Evolutionary conservation across 2,797 vertebrate genomes (phyloP).

Genomic region (Microcaecilia unicolor): DNA sequence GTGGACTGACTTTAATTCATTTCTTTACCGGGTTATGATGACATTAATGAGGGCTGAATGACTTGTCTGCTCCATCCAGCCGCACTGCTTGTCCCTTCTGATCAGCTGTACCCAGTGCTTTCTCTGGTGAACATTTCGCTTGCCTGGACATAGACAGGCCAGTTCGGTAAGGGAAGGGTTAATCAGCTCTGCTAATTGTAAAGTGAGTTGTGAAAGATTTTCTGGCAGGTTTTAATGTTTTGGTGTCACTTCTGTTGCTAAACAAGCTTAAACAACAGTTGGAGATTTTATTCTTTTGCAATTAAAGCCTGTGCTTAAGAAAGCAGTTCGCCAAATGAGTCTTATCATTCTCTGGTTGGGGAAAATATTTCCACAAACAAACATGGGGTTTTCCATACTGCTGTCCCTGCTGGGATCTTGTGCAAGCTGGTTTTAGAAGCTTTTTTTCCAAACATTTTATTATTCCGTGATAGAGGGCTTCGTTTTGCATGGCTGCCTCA

Average conservation of each 20-base stretch:
- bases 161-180: neutral
- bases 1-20: no score
- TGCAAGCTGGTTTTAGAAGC: no score
- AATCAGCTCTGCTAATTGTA: neutral
- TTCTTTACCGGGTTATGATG: no score
- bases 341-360: neutral
- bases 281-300: constrained; percentile 20
- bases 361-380: neutral
- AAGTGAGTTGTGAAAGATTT: neutral
- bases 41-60: no score
- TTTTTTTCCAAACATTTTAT: no score
- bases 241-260: neutral
- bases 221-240: no score
- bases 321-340: no score
- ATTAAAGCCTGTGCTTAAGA: constrained; percentile 28
- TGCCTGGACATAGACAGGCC: neutral
- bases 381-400: neutral
- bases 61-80: no score
- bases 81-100: no score
- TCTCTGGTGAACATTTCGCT: neutral
- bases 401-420: neutral
- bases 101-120: no score
- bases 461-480: no score
- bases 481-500: no score
- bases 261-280: constrained; percentile 1